These are phyloP conservation scores for Philhelius pedissequus DNA, from an alignment of 2,888 invertebrate genomes.

Conservation along the genomic window DNA sequence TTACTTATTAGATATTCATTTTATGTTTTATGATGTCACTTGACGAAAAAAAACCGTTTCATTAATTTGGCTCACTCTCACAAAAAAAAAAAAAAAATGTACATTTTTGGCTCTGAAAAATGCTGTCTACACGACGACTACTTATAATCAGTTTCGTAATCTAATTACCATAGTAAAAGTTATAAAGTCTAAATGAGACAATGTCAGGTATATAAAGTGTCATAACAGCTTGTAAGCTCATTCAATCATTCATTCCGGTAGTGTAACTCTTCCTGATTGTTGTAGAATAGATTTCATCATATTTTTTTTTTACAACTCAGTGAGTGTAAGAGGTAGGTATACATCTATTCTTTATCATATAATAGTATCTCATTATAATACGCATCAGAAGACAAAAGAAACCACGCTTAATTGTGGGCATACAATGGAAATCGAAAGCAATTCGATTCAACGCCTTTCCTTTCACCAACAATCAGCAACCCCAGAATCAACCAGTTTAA, in stretches of 20 bases:
- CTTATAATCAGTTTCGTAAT: slow-evolving; percentile 49
- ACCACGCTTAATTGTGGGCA: slow-evolving; percentile 1
- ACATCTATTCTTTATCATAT: slow-evolving; percentile 6
- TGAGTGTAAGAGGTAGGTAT: not conserved
- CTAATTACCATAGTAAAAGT: slow-evolving; percentile 60
- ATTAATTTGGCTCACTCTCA: not conserved
- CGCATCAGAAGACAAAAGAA: slow-evolving; percentile 35
- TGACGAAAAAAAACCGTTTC: not conserved
- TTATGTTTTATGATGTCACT: slow-evolving; percentile 37
- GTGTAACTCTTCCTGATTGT: not conserved
- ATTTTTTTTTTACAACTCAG: not conserved
- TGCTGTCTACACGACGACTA: not conserved
- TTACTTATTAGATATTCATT: slow-evolving; percentile 30
- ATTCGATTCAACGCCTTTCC: slow-evolving; percentile 35
- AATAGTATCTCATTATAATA: slow-evolving; percentile 37
- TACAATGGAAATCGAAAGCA: slow-evolving; percentile 57
- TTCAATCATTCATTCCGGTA: not conserved
- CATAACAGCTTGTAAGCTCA: slow-evolving; percentile 14
- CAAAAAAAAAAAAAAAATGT: slow-evolving; percentile 28
- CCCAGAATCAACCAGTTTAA: slow-evolving; percentile 27
- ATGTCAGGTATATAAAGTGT: not conserved
- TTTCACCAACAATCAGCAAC: slow-evolving; percentile 41
- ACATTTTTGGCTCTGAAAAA: slow-evolving; percentile 22
- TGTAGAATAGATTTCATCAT: slow-evolving; percentile 34
- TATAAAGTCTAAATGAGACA: slow-evolving; percentile 24